Evolutionary conservation across 2,888 invertebrate genomes (phyloP).

Genomic region (Uropetala carovei): DNA sequence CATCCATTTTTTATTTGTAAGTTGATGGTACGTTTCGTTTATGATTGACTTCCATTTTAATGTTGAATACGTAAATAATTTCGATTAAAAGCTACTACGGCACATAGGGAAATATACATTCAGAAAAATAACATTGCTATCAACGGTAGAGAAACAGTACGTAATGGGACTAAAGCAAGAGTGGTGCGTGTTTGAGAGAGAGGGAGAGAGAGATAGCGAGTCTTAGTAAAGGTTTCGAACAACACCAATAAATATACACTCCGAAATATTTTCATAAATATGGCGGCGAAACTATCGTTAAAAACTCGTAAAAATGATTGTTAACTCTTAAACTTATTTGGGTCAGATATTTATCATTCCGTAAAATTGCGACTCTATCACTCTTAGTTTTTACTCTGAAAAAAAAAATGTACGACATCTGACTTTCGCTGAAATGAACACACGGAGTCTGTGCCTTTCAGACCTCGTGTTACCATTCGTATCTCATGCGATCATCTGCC

Average conservation of each 20-base stretch:
- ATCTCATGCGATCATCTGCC: not conserved
- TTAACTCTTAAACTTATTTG: conserved; percentile 34
- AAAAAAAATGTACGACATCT: not conserved
- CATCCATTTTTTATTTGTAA: too few species aligned
- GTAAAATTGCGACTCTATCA: conserved; percentile 3
- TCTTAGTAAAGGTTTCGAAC: not conserved
- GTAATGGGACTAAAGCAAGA: not conserved
- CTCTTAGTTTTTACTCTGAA: not conserved
- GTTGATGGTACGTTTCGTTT: too few species aligned
- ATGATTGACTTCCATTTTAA: too few species aligned
- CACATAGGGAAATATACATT: too few species aligned
- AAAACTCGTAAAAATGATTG: not conserved
- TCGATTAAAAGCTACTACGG: too few species aligned
- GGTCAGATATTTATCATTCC: conserved; percentile 47
- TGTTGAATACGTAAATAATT: too few species aligned
- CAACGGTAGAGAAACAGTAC: too few species aligned
- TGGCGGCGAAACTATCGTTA: not conserved
- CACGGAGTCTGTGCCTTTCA: not conserved
- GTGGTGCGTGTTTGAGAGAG: not conserved
- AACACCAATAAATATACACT: not conserved
- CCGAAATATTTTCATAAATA: not conserved
- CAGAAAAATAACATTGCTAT: too few species aligned
- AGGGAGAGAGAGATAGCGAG: not conserved
- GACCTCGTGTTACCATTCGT: not conserved
- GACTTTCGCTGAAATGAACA: conserved; percentile 29